Percentiles rank a stretch among this genome's conserved stretches.
phyloP scores from a whole-genome alignment of 2,888 invertebrate genomes.

The Apocheima hispidaria region DNA sequence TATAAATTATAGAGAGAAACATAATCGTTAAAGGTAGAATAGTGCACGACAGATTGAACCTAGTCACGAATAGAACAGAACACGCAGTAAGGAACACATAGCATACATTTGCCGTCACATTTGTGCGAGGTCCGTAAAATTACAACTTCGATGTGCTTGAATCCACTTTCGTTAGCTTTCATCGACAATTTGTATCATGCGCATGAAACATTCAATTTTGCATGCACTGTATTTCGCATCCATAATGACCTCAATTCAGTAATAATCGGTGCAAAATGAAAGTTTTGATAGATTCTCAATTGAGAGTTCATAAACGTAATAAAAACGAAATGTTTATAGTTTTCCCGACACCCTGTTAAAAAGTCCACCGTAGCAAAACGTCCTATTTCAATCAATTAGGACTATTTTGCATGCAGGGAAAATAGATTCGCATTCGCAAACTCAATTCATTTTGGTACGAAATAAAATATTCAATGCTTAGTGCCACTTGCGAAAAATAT shows the following conservation, averaged over 20 bases:
- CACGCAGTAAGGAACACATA: conserved; percentile 33
- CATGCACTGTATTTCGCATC: conserved; percentile 36
- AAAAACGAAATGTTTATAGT: conserved; percentile 21
- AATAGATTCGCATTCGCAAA: not conserved
- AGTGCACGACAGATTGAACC: conserved; percentile 25
- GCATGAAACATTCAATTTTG: conserved; percentile 41
- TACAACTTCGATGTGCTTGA: conserved; percentile 36
- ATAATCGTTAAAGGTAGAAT: conserved; percentile 23
- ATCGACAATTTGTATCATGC: conserved; percentile 44
- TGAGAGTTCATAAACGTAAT: conserved; percentile 11
- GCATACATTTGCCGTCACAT: conserved; percentile 40
- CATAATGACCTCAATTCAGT: conserved; percentile 31
- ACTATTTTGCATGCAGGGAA: not conserved
- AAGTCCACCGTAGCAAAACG: conserved; percentile 15
- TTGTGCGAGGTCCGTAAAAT: conserved; percentile 42
- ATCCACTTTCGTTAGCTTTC: conserved; percentile 44
- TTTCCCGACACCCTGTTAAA: conserved; percentile 20
- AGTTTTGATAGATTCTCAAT: conserved; percentile 24
- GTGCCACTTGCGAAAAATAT: no score
- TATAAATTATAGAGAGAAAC: conserved; percentile 7
- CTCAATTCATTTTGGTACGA: not conserved
- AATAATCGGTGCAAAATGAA: conserved; percentile 34
- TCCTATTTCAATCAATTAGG: not conserved
- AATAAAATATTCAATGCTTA: no score
- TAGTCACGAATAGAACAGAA: conserved; percentile 23